These are phyloP conservation scores for Oppia nitens DNA, from an alignment of 1,140 invertebrate species.

Conservation along the genomic window DNA sequence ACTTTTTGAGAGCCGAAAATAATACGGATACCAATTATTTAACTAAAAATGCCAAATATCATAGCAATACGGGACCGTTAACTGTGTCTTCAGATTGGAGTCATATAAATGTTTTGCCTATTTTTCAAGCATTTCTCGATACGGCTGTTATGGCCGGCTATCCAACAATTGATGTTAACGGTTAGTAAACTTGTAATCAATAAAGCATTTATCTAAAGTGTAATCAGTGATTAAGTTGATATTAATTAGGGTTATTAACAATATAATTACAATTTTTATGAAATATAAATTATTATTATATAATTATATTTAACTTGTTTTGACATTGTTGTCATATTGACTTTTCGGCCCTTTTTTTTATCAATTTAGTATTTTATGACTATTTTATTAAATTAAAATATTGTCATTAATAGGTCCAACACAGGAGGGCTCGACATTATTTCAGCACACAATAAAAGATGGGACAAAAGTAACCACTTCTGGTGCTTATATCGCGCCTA, in stretches of 20 bases:
- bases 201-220: no score
- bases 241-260: no score
- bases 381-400: background rate
- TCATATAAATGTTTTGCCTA: background rate
- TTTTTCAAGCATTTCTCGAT: background rate
- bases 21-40: constrained; percentile 44
- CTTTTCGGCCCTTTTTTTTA: no score
- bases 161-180: constrained; percentile 5
- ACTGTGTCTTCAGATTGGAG: background rate
- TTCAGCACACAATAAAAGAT: constrained; percentile 9
- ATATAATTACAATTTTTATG: no score
- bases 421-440: constrained; percentile 42
- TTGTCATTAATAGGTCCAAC: constrained; percentile 47
- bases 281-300: no score
- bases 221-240: no score
- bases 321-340: no score
- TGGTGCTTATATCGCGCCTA: constrained; percentile 4
- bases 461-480: constrained; percentile 5
- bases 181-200: background rate
- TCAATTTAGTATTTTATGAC: background rate
- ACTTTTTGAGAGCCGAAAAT: constrained; percentile 35
- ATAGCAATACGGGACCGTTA: background rate
- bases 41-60: constrained; percentile 32
- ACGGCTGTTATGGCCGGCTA: background rate
- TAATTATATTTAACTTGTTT: no score